Conservation (phyloP, 2,888 invertebrate genomes). For the Cotesia congregata region DNA sequence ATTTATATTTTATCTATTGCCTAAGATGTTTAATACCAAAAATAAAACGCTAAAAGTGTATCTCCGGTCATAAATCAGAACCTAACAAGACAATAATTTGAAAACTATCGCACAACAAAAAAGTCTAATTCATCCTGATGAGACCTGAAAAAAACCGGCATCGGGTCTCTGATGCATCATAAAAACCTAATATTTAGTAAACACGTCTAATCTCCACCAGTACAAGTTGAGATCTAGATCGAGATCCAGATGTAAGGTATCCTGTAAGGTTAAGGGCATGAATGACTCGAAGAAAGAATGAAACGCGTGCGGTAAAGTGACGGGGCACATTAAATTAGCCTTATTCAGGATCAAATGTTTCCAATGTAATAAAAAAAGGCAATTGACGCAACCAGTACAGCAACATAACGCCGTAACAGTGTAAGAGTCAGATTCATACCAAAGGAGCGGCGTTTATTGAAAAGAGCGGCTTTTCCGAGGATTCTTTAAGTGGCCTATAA, state of each 20-base stretch:
- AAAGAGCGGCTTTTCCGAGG: constrained; percentile 38
- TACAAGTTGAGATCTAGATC: not conserved
- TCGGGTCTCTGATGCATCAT: not conserved
- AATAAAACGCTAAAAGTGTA: constrained; percentile 48
- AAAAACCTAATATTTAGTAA: not conserved
- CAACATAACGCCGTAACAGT: not conserved
- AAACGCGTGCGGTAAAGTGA: constrained; percentile 9
- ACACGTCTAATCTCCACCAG: not conserved
- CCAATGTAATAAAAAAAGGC: constrained; percentile 6
- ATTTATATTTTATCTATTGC: too few species aligned
- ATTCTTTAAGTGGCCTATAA: constrained; percentile 54
- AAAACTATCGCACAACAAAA: constrained; percentile 58
- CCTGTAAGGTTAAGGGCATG: not conserved
- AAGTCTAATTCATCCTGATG: constrained; percentile 60
- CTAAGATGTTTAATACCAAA: not conserved
- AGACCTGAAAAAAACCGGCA: constrained; percentile 24
- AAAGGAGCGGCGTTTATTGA: constrained; percentile 17
- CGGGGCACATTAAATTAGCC: not conserved
- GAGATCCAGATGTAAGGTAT: not conserved
- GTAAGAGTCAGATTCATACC: constrained; percentile 18
- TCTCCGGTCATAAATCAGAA: constrained; percentile 63
- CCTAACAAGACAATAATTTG: constrained; percentile 67
- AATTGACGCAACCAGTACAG: too few species aligned
- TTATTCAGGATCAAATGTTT: not conserved
- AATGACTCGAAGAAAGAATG: constrained; percentile 1